Evolutionary conservation across 2,888 invertebrate species (phyloP), one percentile per base, ranked within the genome.

Genomic region (Synanthedon myopaeformis): DNA sequence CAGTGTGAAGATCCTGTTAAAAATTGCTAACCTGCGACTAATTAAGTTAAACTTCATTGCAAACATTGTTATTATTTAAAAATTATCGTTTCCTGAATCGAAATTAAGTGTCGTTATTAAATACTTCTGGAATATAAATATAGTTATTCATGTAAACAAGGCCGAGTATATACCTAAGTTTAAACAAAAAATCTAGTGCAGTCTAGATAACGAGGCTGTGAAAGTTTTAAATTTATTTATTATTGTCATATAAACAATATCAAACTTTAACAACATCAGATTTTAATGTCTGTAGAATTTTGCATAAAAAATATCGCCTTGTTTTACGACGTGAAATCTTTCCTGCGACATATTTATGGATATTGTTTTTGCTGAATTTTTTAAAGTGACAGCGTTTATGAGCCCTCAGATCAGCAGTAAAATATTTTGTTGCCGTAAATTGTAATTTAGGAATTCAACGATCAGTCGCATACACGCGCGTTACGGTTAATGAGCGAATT

Each of bases 401-500:
- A 55, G 23, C 14, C 53, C 42, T 49, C 53, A 42, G 52, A 35
- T 49, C 49, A 48, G 49, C 49, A 49, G 49, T 49, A 53, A 35
- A 45, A 53, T n/a, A n/a, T n/a, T 48, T 52, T 61, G 67, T 69
- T 59, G 67, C 67, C 70, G 66, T 73, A 45, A 45, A 45, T 45
- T 45, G 45, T 45, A 45, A 45, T 45, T 45, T 45, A 45, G 45
- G 45, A 45, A 45, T 45, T 45, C 45, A 45, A 55, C 53, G 58
- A 61, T 60, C 61, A 59, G 58, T 58, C 61, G 61, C 59, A 62
- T 62, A 63, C 57, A 63, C 4, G 5, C 23, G 3, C 10, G 35
- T 35, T 35, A 35, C 35, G 35, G 35, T 35, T 35, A 35, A 35
- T 35, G 10, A 35, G 10, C 35, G 35, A 10, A 35, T 35, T 3